Percentiles rank a stretch among this genome's conserved stretches.
These are phyloP conservation scores for Trachelus stipa DNA, from an alignment of 2,888 invertebrate species.

Conservation along the genomic window DNA sequence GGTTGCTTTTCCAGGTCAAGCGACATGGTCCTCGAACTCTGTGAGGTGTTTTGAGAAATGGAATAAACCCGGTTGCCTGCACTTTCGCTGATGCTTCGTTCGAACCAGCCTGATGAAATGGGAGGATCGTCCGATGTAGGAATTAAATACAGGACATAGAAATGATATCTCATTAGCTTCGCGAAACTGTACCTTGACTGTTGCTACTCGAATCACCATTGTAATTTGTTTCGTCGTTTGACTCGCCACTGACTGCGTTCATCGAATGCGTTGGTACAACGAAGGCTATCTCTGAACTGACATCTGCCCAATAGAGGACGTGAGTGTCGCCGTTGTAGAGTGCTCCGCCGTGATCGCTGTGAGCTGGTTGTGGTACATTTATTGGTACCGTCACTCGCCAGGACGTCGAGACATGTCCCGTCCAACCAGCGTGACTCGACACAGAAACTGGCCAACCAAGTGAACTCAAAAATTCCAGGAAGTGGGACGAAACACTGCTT, in stretches of 20 bases:
- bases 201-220: slow-evolving; percentile 50
- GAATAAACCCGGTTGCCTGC: slow-evolving; percentile 42
- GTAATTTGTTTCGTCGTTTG: slow-evolving; percentile 53
- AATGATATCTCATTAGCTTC: not conserved
- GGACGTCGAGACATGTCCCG: slow-evolving; percentile 89
- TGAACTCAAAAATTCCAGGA: slow-evolving; percentile 71
- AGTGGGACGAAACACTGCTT: slow-evolving; percentile 67
- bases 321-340: slow-evolving; percentile 86
- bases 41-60: slow-evolving; percentile 53
- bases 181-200: slow-evolving; percentile 45
- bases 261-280: slow-evolving; percentile 79
- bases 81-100: slow-evolving; percentile 71
- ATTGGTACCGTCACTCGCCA: slow-evolving; percentile 72
- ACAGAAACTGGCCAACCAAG: slow-evolving; percentile 92
- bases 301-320: slow-evolving; percentile 96
- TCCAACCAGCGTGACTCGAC: slow-evolving; percentile 92
- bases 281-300: slow-evolving; percentile 94
- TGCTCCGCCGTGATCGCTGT: slow-evolving; percentile 73
- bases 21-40: slow-evolving; percentile 77
- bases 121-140: not conserved
- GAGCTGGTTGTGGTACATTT: slow-evolving; percentile 43
- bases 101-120: slow-evolving; percentile 67
- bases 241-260: slow-evolving; percentile 42
- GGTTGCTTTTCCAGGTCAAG: slow-evolving; percentile 77
- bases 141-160: not conserved